A percentile compares a stretch with the other conserved stretches of the same genome.
phyloP scores from a whole-genome alignment of 2,888 invertebrate species.

The Stictocephala bisonia region DNA sequence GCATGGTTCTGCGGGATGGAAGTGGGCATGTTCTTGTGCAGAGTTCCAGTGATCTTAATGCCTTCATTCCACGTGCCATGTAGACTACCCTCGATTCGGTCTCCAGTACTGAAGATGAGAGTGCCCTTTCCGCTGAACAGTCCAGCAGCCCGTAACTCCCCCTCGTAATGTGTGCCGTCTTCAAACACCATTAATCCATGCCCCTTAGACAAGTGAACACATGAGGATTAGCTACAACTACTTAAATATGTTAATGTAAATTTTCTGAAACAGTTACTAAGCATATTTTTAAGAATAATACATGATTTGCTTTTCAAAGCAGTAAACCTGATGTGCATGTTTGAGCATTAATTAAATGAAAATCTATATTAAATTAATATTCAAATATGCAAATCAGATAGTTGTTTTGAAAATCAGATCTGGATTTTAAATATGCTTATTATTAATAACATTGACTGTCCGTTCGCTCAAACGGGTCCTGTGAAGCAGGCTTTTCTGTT shows the following conservation, averaged over 20 bases:
- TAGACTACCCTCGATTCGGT: constrained; percentile 78
- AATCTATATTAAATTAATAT: too few relatives aligned
- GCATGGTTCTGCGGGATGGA: constrained; percentile 4
- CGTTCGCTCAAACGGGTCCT: too few relatives aligned
- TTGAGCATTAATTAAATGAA: too few relatives aligned
- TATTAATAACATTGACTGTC: too few relatives aligned
- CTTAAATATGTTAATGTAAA: constrained; percentile 34
- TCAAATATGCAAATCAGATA: too few relatives aligned
- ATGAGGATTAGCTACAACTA: constrained; percentile 24
- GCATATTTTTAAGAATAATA: too few relatives aligned
- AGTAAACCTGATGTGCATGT: too few relatives aligned
- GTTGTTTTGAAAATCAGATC: too few relatives aligned
- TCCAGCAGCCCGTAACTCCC: constrained; percentile 83
- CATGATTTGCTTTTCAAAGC: too few relatives aligned
- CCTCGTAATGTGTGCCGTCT: constrained; percentile 90
- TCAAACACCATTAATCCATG: constrained; percentile 89
- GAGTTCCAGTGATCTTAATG: constrained; percentile 80
- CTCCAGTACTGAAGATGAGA: constrained; percentile 82
- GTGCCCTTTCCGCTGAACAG: constrained; percentile 85
- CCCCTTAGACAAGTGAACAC: constrained; percentile 77
- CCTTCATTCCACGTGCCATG: constrained; percentile 82
- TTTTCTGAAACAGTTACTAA: not conserved
- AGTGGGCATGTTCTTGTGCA: constrained; percentile 69
- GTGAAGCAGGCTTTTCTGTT: too few relatives aligned
- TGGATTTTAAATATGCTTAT: too few relatives aligned